Base-by-base conservation (phyloP, 1,140 invertebrate species). In the Phymorhynchus buccinoides region DNA sequence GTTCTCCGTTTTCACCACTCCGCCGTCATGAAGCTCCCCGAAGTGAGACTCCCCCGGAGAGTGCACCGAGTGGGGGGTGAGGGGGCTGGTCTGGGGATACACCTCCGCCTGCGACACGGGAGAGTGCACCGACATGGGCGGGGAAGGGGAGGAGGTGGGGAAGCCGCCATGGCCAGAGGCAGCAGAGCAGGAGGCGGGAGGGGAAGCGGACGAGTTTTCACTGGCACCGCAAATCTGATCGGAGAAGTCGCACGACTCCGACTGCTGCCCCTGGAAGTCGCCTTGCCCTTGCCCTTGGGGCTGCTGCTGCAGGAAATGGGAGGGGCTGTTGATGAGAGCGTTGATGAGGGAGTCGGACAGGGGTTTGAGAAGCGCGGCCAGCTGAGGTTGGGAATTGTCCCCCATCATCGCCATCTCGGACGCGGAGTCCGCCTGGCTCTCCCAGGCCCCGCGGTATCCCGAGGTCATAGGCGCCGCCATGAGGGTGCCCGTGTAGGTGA, bases 401-500 rank as follows among this genome's bases (percentile, higher is more conserved):
- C 86, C 39, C 80, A 87, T 0, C 73, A 86, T 0, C 86, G 84
- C 3, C 16, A 6, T 6, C 22, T 22, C 4, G 32, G 44, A 27
- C 32, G 32, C 78, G 89, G 90, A 48, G 85, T 71, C 39, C 86
- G 89, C 37, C 86, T 88, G 6, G 89, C 84, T 48, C 12, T 27
- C 12, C 4, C 56, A 16, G 44, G 7, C 44, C 7, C 44, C 44
- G 6, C 44, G 7, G 6, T 18, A 6, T 62, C 90, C 87, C 18
- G 89, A 88, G 0, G 91, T 86, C 52, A 91, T 88, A n/a, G 92
- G 86, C 1, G 88, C 85, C 12, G 92, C 92, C 27, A 93, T 91
- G 52, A 93, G 89, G 2, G 93, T 92, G 27, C 93, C 93, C 80
- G 91, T 90, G 89, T 94, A 94, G 48, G 90, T 92, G 68, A 94